Base-by-base conservation (phyloP, 2,888 invertebrate genomes). In the Clusia tigrina region DNA sequence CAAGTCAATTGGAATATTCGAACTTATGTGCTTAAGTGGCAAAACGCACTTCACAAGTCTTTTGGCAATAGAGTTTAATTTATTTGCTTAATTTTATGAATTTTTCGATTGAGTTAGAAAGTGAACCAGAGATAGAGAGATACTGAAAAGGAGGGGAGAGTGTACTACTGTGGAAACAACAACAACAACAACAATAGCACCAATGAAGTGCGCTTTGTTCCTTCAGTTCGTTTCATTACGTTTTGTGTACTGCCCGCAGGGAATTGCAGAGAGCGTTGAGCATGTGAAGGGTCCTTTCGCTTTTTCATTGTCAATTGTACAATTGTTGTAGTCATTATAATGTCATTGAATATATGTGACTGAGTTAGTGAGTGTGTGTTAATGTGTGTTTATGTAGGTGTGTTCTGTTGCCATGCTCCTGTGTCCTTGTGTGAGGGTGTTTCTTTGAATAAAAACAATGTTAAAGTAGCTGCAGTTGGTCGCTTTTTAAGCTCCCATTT, bases 1-100 rank as follows among this genome's bases (percentile, higher is more conserved):
- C 75, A 74, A 74, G 73, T 76, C 76, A 76, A 74, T 76, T 74
- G 76, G 75, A 76, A 76, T 76, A 76, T 76, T 76, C 74, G 75
- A 76, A 76, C 76, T 76, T 75, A 75, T 75, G 73, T 74, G 74
- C 75, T 75, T 74, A 75, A 69, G 22, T 2, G 15, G 42, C 3
- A 6, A 3, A 42, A 17, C 42, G 42, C 9, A 15, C 12, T n/a
- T n/a, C n/a, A n/a, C n/a, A n/a, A n/a, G n/a, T n/a, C n/a, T n/a
- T n/a, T n/a, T n/a, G n/a, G n/a, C n/a, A n/a, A n/a, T n/a, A n/a
- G n/a, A n/a, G n/a, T n/a, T n/a, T n/a, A n/a, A n/a, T n/a, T n/a
- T n/a, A n/a, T n/a, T n/a, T n/a, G n/a, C n/a, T n/a, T n/a, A n/a
- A n/a, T n/a, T n/a, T n/a, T n/a, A n/a, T n/a, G n/a, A n/a, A n/a